A percentile compares a stretch with the other conserved stretches of the same genome.
phyloP scores from a whole-genome alignment of 2,797 vertebrate species.

The Urocyon cinereoargenteus region DNA sequence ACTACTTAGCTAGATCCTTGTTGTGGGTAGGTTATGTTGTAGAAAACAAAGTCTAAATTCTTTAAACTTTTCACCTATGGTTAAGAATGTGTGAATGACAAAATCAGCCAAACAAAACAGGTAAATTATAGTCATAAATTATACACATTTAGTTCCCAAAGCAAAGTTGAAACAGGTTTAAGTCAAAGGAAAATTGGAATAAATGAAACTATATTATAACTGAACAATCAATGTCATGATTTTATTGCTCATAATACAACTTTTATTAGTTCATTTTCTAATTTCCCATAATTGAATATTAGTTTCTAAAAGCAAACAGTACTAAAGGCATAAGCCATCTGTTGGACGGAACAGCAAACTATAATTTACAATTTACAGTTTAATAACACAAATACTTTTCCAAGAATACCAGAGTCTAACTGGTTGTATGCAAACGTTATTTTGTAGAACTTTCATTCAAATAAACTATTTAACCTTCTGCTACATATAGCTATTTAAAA shows the following conservation, averaged over 20 bases:
- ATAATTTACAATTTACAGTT: slow-evolving; percentile 45
- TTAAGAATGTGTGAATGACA: slow-evolving; percentile 25
- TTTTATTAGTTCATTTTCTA: slow-evolving; percentile 44
- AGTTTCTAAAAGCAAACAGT: slow-evolving; percentile 41
- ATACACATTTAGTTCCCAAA: background rate
- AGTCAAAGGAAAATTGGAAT: slow-evolving; percentile 52
- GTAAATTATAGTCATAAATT: slow-evolving; percentile 46
- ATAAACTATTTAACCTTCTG: background rate
- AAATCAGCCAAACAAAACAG: slow-evolving; percentile 57
- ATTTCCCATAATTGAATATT: slow-evolving; percentile 34
- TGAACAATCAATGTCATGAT: background rate
- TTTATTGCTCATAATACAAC: background rate
- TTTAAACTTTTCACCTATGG: slow-evolving; percentile 5
- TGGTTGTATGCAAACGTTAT: background rate
- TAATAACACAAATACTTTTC: slow-evolving; percentile 38
- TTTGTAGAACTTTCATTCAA: slow-evolving; percentile 53
- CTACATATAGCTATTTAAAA: slow-evolving; percentile 12
- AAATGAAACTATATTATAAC: slow-evolving; percentile 7
- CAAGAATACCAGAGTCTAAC: background rate
- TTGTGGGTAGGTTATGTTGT: background rate
- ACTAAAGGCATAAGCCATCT: background rate
- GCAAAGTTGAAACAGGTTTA: slow-evolving; percentile 29
- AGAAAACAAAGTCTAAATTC: slow-evolving; percentile 33
- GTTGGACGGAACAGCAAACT: background rate
- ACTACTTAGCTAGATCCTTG: slow-evolving; percentile 1